These are phyloP conservation scores for Thunnus maccoyii DNA, from an alignment of 2,113 vertebrate genomes.

Conservation along the genomic window DNA sequence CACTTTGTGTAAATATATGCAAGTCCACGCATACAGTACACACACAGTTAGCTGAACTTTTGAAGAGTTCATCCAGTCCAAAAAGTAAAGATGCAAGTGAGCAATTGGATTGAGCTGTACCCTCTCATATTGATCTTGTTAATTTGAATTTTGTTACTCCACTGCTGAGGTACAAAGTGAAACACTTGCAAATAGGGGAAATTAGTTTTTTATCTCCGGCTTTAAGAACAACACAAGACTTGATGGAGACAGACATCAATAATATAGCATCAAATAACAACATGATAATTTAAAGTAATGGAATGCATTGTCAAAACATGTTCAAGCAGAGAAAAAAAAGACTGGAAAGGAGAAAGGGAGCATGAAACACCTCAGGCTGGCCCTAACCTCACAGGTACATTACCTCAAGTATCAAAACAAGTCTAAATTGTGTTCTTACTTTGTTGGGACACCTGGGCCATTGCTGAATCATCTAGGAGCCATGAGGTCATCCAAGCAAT, in stretches of 20 bases:
- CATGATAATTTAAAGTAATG: neutral
- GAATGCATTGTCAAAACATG: too few relatives aligned
- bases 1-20: conserved; percentile 10
- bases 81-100: conserved; percentile 12
- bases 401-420: too few relatives aligned
- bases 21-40: neutral
- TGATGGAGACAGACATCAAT: conserved; percentile 5
- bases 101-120: conserved; percentile 3
- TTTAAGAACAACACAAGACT: neutral
- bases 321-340: neutral
- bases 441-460: neutral
- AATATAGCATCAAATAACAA: neutral
- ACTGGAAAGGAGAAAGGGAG: too few relatives aligned
- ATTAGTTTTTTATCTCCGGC: conserved; percentile 1
- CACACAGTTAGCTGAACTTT: conserved; percentile 1
- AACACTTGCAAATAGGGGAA: conserved; percentile 10
- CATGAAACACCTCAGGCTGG: too few relatives aligned
- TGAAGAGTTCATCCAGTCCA: conserved; percentile 26
- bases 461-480: neutral
- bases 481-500: neutral
- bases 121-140: conserved; percentile 23
- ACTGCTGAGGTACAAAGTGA: conserved; percentile 9
- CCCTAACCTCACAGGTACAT: too few relatives aligned
- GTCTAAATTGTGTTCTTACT: neutral
- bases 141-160: conserved; percentile 14